Evolutionary conservation across 1,140 invertebrate species (phyloP), one percentile per base, ranked within the genome.

Genomic region (Drosophila bifasciata): DNA sequence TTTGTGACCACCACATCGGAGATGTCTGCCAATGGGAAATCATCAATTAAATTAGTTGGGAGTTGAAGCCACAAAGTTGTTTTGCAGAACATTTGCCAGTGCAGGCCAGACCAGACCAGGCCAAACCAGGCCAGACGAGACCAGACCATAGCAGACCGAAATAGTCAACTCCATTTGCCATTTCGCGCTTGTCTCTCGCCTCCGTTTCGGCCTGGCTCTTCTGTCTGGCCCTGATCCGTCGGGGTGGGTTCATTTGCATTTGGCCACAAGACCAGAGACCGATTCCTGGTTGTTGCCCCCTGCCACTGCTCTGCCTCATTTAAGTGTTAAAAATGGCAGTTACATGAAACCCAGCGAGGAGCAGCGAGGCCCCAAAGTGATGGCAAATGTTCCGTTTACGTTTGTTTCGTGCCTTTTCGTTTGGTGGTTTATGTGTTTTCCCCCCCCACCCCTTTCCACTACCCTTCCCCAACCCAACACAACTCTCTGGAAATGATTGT

Each of bases 281-380:
- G 48, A 44, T 67, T 67, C 64, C 17, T 53, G 46, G 15, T 21
- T 50, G 57, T 32, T 59, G 32, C 52, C 7, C 15, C 16, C 44
- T 39, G 39, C 36, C 15, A 36, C 58, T 41, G 52, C 48, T 55
- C 75, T 43, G 44, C 63, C 70, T 86, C 83, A 88, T 86, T 86
- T 86, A 83, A 86, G 83, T 86, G 83, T 86, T 86, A 86, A 86
- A 86, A 86, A 86, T 86, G 83, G 83, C 83, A 88, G 83, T 84
- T 78, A 86, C 83, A 86, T 86, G 83, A 73, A 68, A 68, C 52
- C 63, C 13, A 66, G 71, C 79, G 32, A 36, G 32, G 32, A 36
- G 32, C 32, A 36, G 32, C n/a, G n/a, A n/a, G 32, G 32, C 32
- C 32, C 32, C 32, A 57, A 69, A 51, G 43, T 50, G 56, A 43